These are phyloP conservation scores for Paratilapia polleni DNA, from an alignment of 2,113 vertebrate species.

Conservation along the genomic window DNA sequence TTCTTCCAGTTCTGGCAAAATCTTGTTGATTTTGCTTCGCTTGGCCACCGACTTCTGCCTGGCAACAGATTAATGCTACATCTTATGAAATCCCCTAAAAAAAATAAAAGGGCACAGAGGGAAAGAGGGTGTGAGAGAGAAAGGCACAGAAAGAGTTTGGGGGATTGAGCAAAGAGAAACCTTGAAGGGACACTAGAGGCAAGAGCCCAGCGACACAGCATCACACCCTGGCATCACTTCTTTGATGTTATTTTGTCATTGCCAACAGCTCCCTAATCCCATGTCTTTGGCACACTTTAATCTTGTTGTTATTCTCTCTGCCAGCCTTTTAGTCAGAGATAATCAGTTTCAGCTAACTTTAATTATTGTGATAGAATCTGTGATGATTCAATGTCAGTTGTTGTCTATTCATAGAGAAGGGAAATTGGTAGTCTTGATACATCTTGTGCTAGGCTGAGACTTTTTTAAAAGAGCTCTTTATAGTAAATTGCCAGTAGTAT, in stretches of 20 bases:
- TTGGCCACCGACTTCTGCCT: constrained; percentile 17
- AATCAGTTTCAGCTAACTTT: constrained; percentile 63
- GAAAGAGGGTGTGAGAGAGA: not conserved
- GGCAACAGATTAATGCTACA: constrained; percentile 45
- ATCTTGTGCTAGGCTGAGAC: constrained; percentile 13
- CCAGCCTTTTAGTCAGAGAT: constrained; percentile 41
- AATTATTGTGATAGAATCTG: constrained; percentile 59
- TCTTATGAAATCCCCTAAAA: constrained; percentile 48
- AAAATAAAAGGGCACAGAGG: constrained; percentile 23
- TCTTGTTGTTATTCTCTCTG: constrained; percentile 42
- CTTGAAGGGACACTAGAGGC: constrained; percentile 48
- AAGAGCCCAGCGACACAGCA: constrained; percentile 10
- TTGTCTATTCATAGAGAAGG: constrained; percentile 30
- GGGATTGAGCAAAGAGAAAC: constrained; percentile 16
- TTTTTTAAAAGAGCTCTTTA: constrained; percentile 23
- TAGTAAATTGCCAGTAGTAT: constrained; percentile 65
- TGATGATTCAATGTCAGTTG: constrained; percentile 50
- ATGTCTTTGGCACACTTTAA: constrained; percentile 33
- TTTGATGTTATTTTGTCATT: constrained; percentile 39
- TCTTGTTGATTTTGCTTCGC: constrained; percentile 10
- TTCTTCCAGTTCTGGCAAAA: constrained; percentile 21
- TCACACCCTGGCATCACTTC: constrained; percentile 19
- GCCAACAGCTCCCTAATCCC: constrained; percentile 44
- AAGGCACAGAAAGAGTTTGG: constrained; percentile 2
- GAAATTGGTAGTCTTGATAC: constrained; percentile 37